Evolutionary conservation across 1,140 invertebrate species (phyloP).

Genomic region (Periplaneta americana): DNA sequence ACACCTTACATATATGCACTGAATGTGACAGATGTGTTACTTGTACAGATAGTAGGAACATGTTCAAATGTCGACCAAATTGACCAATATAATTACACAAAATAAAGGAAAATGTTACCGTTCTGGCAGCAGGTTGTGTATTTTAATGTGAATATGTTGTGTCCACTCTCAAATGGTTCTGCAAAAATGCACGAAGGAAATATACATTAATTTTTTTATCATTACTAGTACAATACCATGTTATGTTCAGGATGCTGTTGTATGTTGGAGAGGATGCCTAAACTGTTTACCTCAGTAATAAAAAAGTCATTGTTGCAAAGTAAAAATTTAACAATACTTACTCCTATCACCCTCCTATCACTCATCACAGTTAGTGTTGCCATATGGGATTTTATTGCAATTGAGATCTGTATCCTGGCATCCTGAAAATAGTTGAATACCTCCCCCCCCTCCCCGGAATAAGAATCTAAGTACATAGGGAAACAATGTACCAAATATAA

Average conservation of each 20-base stretch:
- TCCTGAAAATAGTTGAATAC: too few species aligned
- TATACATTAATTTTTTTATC: background rate
- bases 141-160: background rate
- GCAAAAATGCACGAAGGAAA: background rate
- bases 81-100: background rate
- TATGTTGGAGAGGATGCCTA: background rate
- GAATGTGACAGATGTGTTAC: background rate
- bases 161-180: background rate
- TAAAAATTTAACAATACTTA: too few species aligned
- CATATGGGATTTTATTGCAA: too few species aligned
- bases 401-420: too few species aligned
- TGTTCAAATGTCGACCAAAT: background rate
- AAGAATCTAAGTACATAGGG: too few species aligned
- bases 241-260: background rate
- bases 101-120: background rate
- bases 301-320: background rate
- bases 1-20: too few species aligned
- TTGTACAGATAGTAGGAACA: background rate
- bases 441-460: too few species aligned
- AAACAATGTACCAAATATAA: too few species aligned
- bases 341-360: too few species aligned
- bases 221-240: background rate
- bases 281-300: background rate
- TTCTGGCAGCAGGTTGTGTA: background rate
- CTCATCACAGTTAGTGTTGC: too few species aligned